Percentiles rank a stretch among this genome's conserved stretches.
These are phyloP conservation scores for Labroides dimidiatus DNA, from an alignment of 2,797 vertebrate genomes.

Conservation along the genomic window DNA sequence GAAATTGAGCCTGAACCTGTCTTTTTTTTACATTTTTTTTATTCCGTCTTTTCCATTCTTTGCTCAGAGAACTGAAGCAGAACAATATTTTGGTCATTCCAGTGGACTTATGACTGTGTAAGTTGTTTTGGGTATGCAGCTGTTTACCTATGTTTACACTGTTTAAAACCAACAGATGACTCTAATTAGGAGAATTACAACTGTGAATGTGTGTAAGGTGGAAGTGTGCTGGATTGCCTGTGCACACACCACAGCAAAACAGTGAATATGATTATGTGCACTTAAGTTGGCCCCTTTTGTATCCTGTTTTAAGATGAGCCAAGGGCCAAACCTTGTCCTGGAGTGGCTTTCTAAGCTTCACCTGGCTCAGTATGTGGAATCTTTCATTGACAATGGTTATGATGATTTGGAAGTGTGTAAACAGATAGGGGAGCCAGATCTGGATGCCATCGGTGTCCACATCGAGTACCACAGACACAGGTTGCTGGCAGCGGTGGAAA, in stretches of 20 bases:
- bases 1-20: too few species aligned
- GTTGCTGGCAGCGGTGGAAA: constrained; percentile 88
- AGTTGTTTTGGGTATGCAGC: not conserved
- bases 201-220: not conserved
- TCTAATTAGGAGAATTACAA: constrained; percentile 5
- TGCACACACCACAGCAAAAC: constrained; percentile 7
- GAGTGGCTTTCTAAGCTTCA: constrained; percentile 92
- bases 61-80: too few species aligned
- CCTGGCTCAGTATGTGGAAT: constrained; percentile 90
- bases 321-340: constrained; percentile 88
- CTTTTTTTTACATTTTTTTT: too few species aligned
- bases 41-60: too few species aligned
- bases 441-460: constrained; percentile 93
- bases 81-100: too few species aligned
- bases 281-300: constrained; percentile 4
- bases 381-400: constrained; percentile 94
- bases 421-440: constrained; percentile 93
- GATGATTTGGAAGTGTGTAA: constrained; percentile 96
- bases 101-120: not conserved
- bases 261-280: constrained; percentile 19
- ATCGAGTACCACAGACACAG: constrained; percentile 88
- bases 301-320: constrained; percentile 77
- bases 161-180: not conserved
- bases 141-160: not conserved
- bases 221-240: not conserved